Evolutionary conservation across 2,797 vertebrate species (phyloP), one percentile per base, ranked within the genome.

Genomic region (Eulemur rubriventer): DNA sequence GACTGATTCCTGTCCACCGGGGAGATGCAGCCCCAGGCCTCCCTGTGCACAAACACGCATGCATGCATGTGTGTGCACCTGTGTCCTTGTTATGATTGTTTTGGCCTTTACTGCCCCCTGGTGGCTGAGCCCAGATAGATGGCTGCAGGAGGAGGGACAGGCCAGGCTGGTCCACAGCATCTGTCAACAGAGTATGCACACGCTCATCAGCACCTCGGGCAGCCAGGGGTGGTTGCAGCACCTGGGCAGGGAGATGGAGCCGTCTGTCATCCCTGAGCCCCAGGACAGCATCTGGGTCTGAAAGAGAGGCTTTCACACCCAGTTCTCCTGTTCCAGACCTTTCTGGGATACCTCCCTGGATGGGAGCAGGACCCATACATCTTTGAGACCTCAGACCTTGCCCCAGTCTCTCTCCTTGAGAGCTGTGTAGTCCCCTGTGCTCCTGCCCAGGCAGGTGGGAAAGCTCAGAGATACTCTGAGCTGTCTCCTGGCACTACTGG

Each of bases 31-130:
- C 61, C 13, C 61, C 30, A 33, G 30, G 61, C 30, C 16, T 6
- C 30, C 30, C 61, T 3, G 14, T 17, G 59, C 26, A 61, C 59
- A 61, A 30, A 28, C 59, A 61, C 1, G 3, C 55, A 10, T 22
- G 22, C 55, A 10, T 24, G 20, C 26, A 28, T 4, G 24, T 35
- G 24, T 41, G 14, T 28, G 26, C 78, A 50, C n/a, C 4, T 14
- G 0, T 13, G 0, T 43, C 46, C 41, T n/a, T 61, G 65, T 76
- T 35, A 30, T 30, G 0, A 65, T 81, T n/a, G 41, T 22, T 67
- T 73, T 57, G 55, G 22, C 38, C 52, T 93, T 91, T 85, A 63
- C 86, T 96, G 89, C 90, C 92, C 96, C 63, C 93, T 92, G 52
- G 89, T 89, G 95, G 93, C 80, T 6, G 38, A 79, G 26, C 65